phyloP scores from a whole-genome alignment of 92 coral and sea anemone species.

The Hydrozoanthus gracilis region DNA sequence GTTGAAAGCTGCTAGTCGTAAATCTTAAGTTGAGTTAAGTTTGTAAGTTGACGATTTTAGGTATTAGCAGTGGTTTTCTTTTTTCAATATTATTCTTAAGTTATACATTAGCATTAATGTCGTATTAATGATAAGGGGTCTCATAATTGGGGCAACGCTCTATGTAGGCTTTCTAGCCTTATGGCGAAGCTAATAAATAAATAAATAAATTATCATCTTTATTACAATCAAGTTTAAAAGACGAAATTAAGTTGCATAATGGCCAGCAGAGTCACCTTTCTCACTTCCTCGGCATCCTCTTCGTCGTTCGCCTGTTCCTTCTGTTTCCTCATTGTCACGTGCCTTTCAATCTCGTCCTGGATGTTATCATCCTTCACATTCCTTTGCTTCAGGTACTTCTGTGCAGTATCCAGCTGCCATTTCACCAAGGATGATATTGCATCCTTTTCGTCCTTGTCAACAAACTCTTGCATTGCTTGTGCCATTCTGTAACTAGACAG shows the following conservation, averaged over 20 bases:
- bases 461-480: constrained; percentile 94
- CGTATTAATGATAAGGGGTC: too few species aligned
- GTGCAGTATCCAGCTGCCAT: constrained; percentile 91
- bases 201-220: neutral
- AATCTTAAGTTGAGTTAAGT: too few species aligned
- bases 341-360: constrained; percentile 77
- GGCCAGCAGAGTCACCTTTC: constrained; percentile 46
- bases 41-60: too few species aligned
- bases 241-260: neutral
- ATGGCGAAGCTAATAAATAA: neutral
- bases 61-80: too few species aligned
- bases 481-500: constrained; percentile 92
- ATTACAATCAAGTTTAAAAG: neutral
- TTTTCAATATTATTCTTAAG: too few species aligned
- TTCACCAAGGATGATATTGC: constrained; percentile 87
- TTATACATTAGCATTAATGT: too few species aligned
- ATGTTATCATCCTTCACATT: constrained; percentile 80
- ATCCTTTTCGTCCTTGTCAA: constrained; percentile 96
- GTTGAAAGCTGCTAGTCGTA: too few species aligned
- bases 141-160: too few species aligned
- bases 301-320: constrained; percentile 71
- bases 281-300: constrained; percentile 75
- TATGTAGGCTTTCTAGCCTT: neutral
- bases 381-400: constrained; percentile 69
- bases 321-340: constrained; percentile 66